Conservation (phyloP, 2,888 invertebrate species). For the Microctonus hyperodae region DNA sequence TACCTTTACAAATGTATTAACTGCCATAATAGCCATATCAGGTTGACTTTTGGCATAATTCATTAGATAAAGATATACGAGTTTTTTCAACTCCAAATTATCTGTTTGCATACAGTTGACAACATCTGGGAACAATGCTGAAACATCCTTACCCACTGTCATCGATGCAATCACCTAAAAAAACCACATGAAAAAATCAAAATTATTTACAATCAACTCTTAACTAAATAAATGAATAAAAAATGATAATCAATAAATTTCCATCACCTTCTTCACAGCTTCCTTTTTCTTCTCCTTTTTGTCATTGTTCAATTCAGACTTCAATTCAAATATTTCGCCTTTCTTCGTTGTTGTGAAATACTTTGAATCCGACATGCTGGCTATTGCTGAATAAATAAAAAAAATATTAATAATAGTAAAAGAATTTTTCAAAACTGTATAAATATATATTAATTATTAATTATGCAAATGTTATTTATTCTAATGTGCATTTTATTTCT, state of each 20-base stretch:
- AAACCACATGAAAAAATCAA: background rate
- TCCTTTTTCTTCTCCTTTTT: slow-evolving; percentile 99
- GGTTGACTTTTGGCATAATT: slow-evolving; percentile 99
- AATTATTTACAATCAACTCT: too few species aligned
- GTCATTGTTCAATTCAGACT: slow-evolving; percentile 98
- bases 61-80: slow-evolving; percentile 98
- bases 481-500: background rate
- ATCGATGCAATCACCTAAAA: slow-evolving; percentile 96
- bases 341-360: slow-evolving; percentile 99
- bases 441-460: too few species aligned
- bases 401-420: too few species aligned
- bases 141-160: slow-evolving; percentile 99
- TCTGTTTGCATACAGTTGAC: slow-evolving; percentile 99
- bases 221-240: slow-evolving; percentile 15
- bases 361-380: slow-evolving; percentile 96
- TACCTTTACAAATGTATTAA: slow-evolving; percentile 99
- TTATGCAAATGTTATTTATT: too few species aligned
- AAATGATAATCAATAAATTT: background rate
- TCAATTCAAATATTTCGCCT: slow-evolving; percentile 99
- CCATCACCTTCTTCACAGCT: slow-evolving; percentile 95
- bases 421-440: background rate
- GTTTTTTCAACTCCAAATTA: slow-evolving; percentile 96
- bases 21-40: slow-evolving; percentile 99
- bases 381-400: slow-evolving; percentile 34
- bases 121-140: slow-evolving; percentile 97